phyloP scores from a whole-genome alignment of 1,140 invertebrate genomes.

The Penaeus indicus region DNA sequence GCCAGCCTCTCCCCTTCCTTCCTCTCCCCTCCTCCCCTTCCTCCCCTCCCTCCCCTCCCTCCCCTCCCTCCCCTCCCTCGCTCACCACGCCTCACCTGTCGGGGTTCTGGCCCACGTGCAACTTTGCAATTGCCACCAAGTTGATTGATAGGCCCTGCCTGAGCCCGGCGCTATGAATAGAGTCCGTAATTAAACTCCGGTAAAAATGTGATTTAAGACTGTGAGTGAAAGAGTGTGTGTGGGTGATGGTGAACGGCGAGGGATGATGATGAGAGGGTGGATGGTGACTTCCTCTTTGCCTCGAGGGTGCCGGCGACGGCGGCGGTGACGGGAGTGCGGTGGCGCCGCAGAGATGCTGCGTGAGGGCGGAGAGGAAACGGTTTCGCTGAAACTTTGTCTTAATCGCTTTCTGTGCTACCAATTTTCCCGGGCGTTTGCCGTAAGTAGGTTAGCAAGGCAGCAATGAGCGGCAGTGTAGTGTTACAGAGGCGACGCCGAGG shows the following conservation, averaged over 20 bases:
- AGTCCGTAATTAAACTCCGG: constrained; percentile 57
- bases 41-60: no score
- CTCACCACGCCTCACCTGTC: constrained; percentile 37
- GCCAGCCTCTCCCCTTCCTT: constrained; percentile 2
- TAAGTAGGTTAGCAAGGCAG: no score
- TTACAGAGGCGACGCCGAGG: no score
- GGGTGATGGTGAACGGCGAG: not conserved
- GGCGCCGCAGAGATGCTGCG: no score
- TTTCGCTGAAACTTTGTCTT: no score
- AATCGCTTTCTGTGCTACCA: no score
- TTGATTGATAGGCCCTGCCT: constrained; percentile 55
- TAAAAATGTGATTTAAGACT: constrained; percentile 61
- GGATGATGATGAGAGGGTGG: constrained; percentile 5
- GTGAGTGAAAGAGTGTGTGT: constrained; percentile 46
- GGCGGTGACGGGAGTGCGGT: not conserved
- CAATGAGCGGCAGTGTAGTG: no score
- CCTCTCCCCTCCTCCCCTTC: not conserved
- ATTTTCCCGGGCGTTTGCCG: no score
- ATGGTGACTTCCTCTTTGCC: constrained; percentile 25
- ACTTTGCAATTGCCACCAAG: constrained; percentile 53
- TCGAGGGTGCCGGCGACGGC: constrained; percentile 33
- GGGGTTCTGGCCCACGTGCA: constrained; percentile 32
- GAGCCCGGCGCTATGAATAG: constrained; percentile 55
- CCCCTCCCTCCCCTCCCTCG: not conserved
- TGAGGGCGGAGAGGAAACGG: no score